phyloP scores from a whole-genome alignment of 2,888 invertebrate genomes.

The Margaritifera margaritifera region DNA sequence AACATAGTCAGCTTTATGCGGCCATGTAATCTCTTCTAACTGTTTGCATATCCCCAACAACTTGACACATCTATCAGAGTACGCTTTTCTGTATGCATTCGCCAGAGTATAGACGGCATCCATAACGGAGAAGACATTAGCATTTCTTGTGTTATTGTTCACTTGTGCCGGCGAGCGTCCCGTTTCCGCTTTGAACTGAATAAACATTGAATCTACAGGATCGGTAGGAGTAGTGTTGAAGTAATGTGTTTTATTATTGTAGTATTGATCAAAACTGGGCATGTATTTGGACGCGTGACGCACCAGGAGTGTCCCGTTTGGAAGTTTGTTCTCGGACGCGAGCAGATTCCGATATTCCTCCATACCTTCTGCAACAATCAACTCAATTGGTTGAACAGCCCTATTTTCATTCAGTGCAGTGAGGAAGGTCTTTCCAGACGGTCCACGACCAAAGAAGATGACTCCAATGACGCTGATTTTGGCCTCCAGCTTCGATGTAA shows the following conservation, averaged over 20 bases:
- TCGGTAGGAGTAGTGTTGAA: not conserved
- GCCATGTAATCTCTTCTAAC: conserved; percentile 5
- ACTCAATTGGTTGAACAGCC: not conserved
- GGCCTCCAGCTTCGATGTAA: not conserved
- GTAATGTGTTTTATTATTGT: too few relatives aligned
- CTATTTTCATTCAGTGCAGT: not conserved
- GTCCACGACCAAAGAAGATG: conserved; percentile 1
- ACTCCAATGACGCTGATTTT: not conserved
- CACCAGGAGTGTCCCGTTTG: not conserved
- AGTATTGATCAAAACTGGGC: not conserved
- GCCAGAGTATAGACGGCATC: conserved; percentile 51
- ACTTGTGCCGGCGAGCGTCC: not conserved
- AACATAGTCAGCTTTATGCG: not conserved
- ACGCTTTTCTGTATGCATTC: conserved; percentile 23
- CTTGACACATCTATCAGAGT: not conserved
- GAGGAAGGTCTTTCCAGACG: not conserved
- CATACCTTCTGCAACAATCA: not conserved
- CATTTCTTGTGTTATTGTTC: not conserved
- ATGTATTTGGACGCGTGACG: not conserved
- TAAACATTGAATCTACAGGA: not conserved
- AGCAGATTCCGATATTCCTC: not conserved
- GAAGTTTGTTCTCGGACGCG: not conserved
- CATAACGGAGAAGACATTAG: conserved; percentile 9
- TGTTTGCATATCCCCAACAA: conserved; percentile 6
- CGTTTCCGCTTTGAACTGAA: not conserved